Evolutionary conservation across 2,888 invertebrate genomes (phyloP).

Genomic region (Diaphora mendica): DNA sequence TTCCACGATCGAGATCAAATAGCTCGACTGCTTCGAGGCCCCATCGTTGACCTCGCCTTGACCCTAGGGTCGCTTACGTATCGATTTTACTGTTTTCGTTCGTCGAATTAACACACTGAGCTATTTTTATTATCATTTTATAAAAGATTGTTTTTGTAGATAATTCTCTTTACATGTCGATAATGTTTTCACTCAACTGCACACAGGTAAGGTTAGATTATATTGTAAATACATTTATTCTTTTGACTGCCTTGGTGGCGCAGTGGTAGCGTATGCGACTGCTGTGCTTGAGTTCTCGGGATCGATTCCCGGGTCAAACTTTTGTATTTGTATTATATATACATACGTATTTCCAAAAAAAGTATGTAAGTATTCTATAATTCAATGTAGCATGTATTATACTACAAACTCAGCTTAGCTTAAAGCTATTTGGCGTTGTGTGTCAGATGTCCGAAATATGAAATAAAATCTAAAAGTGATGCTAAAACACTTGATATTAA

Average conservation of each 20-base stretch:
- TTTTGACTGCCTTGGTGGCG: too few species aligned
- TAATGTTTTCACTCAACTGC: neutral
- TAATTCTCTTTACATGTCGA: neutral
- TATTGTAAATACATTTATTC: neutral
- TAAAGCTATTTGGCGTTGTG: too few species aligned
- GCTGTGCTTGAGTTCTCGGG: too few species aligned
- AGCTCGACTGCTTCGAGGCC: neutral
- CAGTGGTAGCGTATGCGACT: too few species aligned
- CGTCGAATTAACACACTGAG: conserved; percentile 31
- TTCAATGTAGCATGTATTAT: too few species aligned
- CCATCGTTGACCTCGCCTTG: conserved; percentile 45
- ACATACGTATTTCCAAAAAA: too few species aligned
- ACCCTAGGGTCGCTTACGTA: conserved; percentile 32
- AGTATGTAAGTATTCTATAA: too few species aligned
- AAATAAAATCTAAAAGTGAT: too few species aligned
- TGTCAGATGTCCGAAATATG: too few species aligned
- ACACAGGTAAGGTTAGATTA: neutral
- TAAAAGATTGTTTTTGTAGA: neutral
- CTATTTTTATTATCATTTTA: conserved; percentile 20
- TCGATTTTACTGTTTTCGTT: conserved; percentile 47
- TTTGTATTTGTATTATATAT: too few species aligned
- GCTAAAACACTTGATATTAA: neutral
- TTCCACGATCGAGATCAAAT: neutral
- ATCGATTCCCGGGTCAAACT: too few species aligned
- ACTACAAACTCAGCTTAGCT: too few species aligned